Conservation (phyloP, 92 coral and sea anemone genomes). For the Epizoanthus illoricatus region DNA sequence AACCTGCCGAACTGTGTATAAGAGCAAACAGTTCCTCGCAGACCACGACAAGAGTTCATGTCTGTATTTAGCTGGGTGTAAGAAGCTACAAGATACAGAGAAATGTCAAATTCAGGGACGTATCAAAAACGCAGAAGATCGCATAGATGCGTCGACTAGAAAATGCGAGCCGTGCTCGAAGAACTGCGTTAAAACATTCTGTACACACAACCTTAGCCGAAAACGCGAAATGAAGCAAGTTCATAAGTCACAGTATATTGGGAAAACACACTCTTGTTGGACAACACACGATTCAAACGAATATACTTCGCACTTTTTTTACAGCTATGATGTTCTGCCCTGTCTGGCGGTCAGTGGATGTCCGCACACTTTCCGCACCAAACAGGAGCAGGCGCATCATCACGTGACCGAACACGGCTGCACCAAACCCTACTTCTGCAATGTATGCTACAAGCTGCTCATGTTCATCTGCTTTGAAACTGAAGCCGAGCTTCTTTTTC, state of each 20-base stretch:
- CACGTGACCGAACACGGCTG: conserved; percentile 92
- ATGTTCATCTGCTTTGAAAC: conserved; percentile 71
- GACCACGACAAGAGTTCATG: conserved; percentile 72
- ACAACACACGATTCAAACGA: conserved; percentile 65
- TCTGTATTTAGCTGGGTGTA: conserved; percentile 76
- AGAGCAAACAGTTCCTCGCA: conserved; percentile 51
- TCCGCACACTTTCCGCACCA: conserved; percentile 66
- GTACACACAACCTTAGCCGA: conserved; percentile 61
- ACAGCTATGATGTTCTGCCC: conserved; percentile 75
- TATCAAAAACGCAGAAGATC: conserved; percentile 20
- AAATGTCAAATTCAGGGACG: conserved; percentile 34
- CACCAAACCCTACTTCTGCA: conserved; percentile 76
- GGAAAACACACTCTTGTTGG: conserved; percentile 86
- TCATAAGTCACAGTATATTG: conserved; percentile 72
- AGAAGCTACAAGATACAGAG: conserved; percentile 45
- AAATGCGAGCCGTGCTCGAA: conserved; percentile 56
- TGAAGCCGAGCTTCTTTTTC: conserved; percentile 75
- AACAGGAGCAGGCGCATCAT: conserved; percentile 89
- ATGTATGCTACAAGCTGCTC: conserved; percentile 75
- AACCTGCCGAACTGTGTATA: conserved; percentile 66
- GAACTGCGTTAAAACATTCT: conserved; percentile 71
- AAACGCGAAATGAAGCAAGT: conserved; percentile 65
- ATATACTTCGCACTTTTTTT: conserved; percentile 76
- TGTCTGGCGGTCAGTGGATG: conserved; percentile 86
- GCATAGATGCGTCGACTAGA: neutral